Base-by-base conservation (phyloP, 2,113 vertebrate species). In the Oreotrochilus melanogaster region DNA sequence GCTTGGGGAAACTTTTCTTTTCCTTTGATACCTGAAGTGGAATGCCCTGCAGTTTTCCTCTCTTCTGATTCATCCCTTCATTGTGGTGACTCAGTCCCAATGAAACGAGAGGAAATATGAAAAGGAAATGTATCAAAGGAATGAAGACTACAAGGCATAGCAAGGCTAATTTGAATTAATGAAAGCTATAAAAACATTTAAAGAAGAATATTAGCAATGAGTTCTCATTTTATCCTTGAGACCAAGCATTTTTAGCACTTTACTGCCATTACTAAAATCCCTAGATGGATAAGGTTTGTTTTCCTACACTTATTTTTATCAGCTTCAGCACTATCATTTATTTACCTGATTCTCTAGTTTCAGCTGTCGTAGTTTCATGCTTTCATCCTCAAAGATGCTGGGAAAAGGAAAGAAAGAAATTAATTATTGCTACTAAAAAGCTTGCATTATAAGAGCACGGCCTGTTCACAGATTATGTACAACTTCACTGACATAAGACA, bases 321-420 rank as follows among this genome's bases (percentile, higher is more conserved):
- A 79, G 37, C 19, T 65, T 56, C 70, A 83, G 62, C 25, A 65
- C 27, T 30, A 30, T 18, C 9, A 82, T 96, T 95, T 95, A 99
- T 96, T 95, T 95, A 99, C 99, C 99, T 99, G 99, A 94, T 99
- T 99, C 79, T 99, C 98, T 80, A 99, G 98, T 95, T 99, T 99
- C 97, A 99, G 98, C 92, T 99, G 98, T 91, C 99, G 98, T 27
- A 99, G 97, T 83, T 98, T 99, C 95, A 95, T 83, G 78, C 97
- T 96, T 97, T 99, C 99, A 97, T 99, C 98, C 67, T 99, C 98
- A 86, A 99, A 97, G 92, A 98, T 96, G 78, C 99, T 99, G 95
- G 53, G 10, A 96, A 97, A 96, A 66, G 54, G 88, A 90, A 78
- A 87, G 6, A 89, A 79, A 93, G 11, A n/a, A 45, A 89, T 47